Evolutionary conservation across 2,797 vertebrate genomes (phyloP).

Genomic region (Ptychadena robeensis): DNA sequence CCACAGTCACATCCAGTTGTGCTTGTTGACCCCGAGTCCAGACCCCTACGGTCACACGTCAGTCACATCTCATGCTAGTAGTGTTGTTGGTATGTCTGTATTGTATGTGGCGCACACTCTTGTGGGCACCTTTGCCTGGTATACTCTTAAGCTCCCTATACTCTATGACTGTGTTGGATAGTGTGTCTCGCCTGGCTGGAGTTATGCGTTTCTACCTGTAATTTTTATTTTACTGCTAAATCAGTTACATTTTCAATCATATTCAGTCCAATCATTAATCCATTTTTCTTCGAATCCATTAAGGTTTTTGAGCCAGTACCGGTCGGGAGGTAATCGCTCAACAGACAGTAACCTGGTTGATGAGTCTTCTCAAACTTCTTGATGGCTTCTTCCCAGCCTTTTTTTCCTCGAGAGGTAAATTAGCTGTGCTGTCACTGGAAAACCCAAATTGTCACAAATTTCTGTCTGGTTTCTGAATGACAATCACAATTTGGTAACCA

Average conservation of each 20-base stretch:
- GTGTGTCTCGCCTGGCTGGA: too few species aligned
- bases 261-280: not conserved
- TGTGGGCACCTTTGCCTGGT: too few species aligned
- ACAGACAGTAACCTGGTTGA: slow-evolving; percentile 85
- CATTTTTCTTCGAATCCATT: slow-evolving; percentile 78
- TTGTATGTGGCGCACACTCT: too few species aligned
- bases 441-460: not conserved
- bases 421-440: not conserved
- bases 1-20: too few species aligned
- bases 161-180: too few species aligned
- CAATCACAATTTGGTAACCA: too few species aligned
- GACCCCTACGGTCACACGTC: too few species aligned
- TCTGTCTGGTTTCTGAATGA: not conserved
- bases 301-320: slow-evolving; percentile 76
- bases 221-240: not conserved
- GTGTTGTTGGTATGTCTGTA: too few species aligned
- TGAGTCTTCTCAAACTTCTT: slow-evolving; percentile 85
- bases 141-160: too few species aligned
- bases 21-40: too few species aligned
- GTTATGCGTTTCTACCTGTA: not conserved
- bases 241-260: not conserved
- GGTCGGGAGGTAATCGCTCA: slow-evolving; percentile 87
- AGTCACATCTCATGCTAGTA: too few species aligned
- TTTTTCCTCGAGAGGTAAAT: slow-evolving; percentile 80
- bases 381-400: slow-evolving; percentile 90